Conservation (phyloP, 1,140 invertebrate species). For the Rhopalosiphum padi region DNA sequence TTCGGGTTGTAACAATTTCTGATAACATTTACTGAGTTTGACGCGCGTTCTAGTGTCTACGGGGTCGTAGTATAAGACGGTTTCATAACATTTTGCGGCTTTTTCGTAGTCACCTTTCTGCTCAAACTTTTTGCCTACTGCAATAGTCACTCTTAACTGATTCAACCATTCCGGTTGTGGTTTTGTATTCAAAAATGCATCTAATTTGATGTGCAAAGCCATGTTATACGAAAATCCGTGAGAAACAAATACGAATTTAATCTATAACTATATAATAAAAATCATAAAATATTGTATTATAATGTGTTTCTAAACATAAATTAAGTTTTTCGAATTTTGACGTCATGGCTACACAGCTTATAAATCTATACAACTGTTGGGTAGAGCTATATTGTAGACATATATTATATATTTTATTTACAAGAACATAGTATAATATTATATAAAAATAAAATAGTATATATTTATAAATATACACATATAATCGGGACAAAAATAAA, state of each 20-base stretch:
- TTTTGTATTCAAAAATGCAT: neutral
- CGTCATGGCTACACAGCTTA: neutral
- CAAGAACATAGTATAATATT: too few relatives aligned
- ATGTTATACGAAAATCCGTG: neutral
- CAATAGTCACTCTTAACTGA: conserved; percentile 22
- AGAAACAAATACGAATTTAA: neutral
- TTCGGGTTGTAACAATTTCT: conserved; percentile 14
- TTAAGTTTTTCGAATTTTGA: neutral
- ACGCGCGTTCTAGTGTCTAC: neutral
- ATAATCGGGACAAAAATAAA: too few relatives aligned
- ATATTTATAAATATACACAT: too few relatives aligned
- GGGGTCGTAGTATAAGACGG: neutral
- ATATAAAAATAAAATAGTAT: too few relatives aligned
- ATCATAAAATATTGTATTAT: neutral
- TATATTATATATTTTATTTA: too few relatives aligned
- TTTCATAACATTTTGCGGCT: conserved; percentile 32
- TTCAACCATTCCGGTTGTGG: conserved; percentile 29
- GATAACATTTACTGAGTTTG: conserved; percentile 38
- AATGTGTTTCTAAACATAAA: neutral
- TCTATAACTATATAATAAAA: neutral
- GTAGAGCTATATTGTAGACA: too few relatives aligned
- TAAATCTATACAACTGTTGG: too few relatives aligned
- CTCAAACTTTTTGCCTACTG: neutral
- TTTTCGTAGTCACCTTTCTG: neutral
- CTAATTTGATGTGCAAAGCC: neutral